These are phyloP conservation scores for Cirrhinus molitorella DNA, from an alignment of 2,797 vertebrate genomes.

Conservation along the genomic window DNA sequence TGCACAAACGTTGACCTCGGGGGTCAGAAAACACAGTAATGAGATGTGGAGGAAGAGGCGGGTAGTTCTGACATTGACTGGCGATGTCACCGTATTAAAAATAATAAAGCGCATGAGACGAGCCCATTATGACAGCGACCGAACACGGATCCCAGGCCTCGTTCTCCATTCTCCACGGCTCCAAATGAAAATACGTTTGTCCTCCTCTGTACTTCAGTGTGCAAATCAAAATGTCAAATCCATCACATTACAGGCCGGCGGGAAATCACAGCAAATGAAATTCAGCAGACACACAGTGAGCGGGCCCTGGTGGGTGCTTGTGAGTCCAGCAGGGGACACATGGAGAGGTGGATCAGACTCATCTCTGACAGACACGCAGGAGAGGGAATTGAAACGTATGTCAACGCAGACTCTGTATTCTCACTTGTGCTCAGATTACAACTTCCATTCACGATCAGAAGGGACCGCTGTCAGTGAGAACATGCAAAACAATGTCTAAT, in stretches of 20 bases:
- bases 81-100: slow-evolving; percentile 15
- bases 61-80: neutral
- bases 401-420: slow-evolving; percentile 6
- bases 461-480: neutral
- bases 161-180: neutral
- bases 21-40: slow-evolving; percentile 38
- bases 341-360: slow-evolving; percentile 28
- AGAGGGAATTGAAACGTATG: slow-evolving; percentile 1
- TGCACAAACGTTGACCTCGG: slow-evolving; percentile 16
- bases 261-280: slow-evolving; percentile 40
- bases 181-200: neutral
- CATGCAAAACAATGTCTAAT: neutral
- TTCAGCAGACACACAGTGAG: slow-evolving; percentile 4
- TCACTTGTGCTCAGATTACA: slow-evolving; percentile 18
- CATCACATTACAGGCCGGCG: slow-evolving; percentile 31
- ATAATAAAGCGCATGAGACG: slow-evolving; percentile 28
- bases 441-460: neutral
- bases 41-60: slow-evolving; percentile 20
- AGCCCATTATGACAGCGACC: slow-evolving; percentile 16
- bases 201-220: slow-evolving; percentile 36
- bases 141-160: neutral
- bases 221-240: slow-evolving; percentile 53
- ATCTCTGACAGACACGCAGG: slow-evolving; percentile 1
- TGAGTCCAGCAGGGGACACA: slow-evolving; percentile 26
- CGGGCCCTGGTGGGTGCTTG: slow-evolving; percentile 26